Percentiles rank a stretch among this genome's conserved stretches.
Conservation (phyloP, 1,140 invertebrate genomes). For the Zaprionus camerounensis region DNA sequence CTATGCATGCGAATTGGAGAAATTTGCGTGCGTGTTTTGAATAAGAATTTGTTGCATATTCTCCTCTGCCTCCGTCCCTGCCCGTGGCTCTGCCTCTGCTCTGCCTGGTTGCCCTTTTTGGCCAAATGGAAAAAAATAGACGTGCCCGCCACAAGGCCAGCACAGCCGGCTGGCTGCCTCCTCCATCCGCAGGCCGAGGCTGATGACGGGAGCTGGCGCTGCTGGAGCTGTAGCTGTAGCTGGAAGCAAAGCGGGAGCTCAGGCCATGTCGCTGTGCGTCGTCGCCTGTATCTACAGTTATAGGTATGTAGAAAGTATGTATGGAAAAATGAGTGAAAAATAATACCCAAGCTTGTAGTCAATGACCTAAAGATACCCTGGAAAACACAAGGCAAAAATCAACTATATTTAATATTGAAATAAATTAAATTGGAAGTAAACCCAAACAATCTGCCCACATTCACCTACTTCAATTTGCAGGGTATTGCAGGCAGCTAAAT, state of each 20-base stretch:
- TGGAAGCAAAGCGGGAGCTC: background rate
- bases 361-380: background rate
- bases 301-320: constrained; percentile 51
- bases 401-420: background rate
- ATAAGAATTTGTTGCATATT: constrained; percentile 83
- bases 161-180: constrained; percentile 16
- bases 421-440: background rate
- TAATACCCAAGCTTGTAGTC: background rate
- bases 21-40: constrained; percentile 83
- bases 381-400: background rate
- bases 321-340: constrained; percentile 25
- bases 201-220: background rate
- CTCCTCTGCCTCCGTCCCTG: constrained; percentile 30
- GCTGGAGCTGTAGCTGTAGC: background rate
- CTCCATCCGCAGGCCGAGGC: background rate
- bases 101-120: constrained; percentile 52
- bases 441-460: background rate
- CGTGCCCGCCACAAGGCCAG: constrained; percentile 54
- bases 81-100: background rate
- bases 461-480: background rate
- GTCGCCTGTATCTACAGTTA: constrained; percentile 47
- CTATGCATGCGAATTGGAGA: constrained; percentile 76
- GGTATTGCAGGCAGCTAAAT: constrained; percentile 55
- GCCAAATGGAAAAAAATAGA: constrained; percentile 81
- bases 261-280: constrained; percentile 13